Base-by-base conservation (phyloP, 2,797 vertebrate genomes). In the Paedocypris micromegethes region DNA sequence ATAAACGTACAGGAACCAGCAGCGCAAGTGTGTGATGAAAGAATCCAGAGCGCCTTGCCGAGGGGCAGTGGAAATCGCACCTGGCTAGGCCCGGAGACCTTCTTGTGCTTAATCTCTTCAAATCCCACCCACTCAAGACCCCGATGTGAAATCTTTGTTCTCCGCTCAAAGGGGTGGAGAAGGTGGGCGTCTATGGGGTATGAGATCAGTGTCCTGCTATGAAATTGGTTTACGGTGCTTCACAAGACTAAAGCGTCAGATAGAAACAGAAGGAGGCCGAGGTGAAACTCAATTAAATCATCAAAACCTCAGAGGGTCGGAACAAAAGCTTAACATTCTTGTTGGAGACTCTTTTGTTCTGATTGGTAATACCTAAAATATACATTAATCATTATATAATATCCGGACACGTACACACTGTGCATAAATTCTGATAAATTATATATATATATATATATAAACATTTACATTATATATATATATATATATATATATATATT, bases 271-370 rank as follows among this genome's bases (percentile, higher is more conserved):
- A 48, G 75, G 9, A 44, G 69, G 23, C 61, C 51, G 46, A 49
- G 79, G 75, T 74, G 82, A 58, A 72, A 41, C 62, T 73, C 69
- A 79, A 86, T 85, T 79, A 77, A 83, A 77, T 84, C 83, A 82
- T 86, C 79, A 81, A 82, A 81, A 75, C 76, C 79, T 75, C 71
- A 72, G 72, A 48, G 70, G 5, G 55, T 74, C 81, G 83, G 80
- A 79, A 84, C 82, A 79, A 77, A 73, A 9, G 56, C 64, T 71
- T 65, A 73, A 71, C 9, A 6, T 64, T 5, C 8, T 65, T 46
- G 40, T n/a, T 5, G n/a, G 8, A 5, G 8, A 4, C 39, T 69
- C 43, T 63, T 38, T 9, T 38, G 38, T 50, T 46, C 3, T 48
- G 8, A 64, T 45, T 39, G 46, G 5, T 48, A 40, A 61, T 61